These are phyloP conservation scores for Garra rufa DNA, from an alignment of 2,113 vertebrate species.

Conservation along the genomic window DNA sequence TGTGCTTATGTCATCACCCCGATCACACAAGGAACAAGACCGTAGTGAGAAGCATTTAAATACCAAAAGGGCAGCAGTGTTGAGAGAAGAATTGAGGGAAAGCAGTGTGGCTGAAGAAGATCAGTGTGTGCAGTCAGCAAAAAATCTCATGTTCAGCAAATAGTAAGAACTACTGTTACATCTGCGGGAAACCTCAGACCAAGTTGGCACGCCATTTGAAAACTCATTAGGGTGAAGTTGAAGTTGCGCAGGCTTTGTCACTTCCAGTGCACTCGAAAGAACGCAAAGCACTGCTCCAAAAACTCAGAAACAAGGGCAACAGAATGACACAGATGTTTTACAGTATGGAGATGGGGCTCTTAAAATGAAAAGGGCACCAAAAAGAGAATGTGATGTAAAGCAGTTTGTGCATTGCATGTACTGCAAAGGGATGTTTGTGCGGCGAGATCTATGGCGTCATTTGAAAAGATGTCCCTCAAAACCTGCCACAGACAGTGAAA, in stretches of 20 bases:
- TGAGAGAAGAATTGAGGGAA: constrained; percentile 1
- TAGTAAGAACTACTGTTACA: constrained; percentile 50
- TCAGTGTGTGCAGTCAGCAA: no score
- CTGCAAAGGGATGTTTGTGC: background rate
- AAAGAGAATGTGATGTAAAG: background rate
- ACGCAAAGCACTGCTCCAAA: constrained; percentile 22
- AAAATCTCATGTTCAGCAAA: constrained; percentile 17
- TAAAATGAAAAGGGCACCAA: background rate
- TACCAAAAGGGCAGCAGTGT: background rate
- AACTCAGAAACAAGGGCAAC: constrained; percentile 24
- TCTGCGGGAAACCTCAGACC: constrained; percentile 49
- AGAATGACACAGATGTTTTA: background rate
- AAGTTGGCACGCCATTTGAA: constrained; percentile 38
- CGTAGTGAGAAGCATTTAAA: background rate
- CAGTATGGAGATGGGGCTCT: background rate
- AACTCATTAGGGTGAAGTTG: constrained; percentile 38
- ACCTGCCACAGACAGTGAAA: background rate
- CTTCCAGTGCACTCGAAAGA: constrained; percentile 49
- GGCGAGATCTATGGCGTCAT: background rate
- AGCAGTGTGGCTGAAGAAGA: background rate
- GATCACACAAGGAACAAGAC: background rate
- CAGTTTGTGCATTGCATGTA: background rate
- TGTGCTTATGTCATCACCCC: background rate
- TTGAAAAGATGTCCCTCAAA: background rate
- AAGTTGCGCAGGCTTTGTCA: constrained; percentile 21